Base-by-base conservation (phyloP, 2,797 vertebrate genomes). In the Pangasius mekongensis region DNA sequence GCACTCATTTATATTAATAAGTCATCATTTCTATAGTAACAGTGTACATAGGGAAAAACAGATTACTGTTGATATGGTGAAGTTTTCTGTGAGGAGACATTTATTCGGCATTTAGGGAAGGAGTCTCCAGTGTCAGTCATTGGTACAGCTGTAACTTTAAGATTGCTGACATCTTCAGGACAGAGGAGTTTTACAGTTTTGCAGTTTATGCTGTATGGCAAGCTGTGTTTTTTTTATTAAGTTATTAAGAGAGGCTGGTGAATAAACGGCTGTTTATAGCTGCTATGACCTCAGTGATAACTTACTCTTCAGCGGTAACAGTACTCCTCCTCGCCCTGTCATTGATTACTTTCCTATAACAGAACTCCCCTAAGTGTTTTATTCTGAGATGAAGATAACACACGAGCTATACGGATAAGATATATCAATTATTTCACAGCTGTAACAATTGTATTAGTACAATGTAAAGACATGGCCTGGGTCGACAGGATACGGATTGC, bases 101-200 rank as follows among this genome's bases (percentile, higher is more conserved):
- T 22, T 22, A 1, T 24, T 49, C n/a, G 5, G 54, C 16, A 56
- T 49, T 5, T 27, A 49, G 5, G 24, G 74, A 77, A 77, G 47
- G 74, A 77, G 74, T 77, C 74, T 77, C 74, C 74, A 14, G 74
- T 52, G 74, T n/a, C 24, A 76, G 73, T 49, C 73, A 76, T 13
- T 2, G 4, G 5, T 76, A 16, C n/a, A n/a, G 39, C 73, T 27
- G 9, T 74, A 27, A n/a, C 2, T 20, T 73, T 0, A 73, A 73
- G 36, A 18, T 33, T 30, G 33, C 30, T 0, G n/a, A 33, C n/a
- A 30, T 66, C n/a, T 66, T 66, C 64, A 30, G 64, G n/a, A 66
- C 58, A 24, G 58, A 60, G 22, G 5, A 9, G 58, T 24, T 60
- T 33, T 60, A 60, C 8, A 7, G 58, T 60, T 56, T 56, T 56